Evolutionary conservation across 2,888 invertebrate species (phyloP).

Genomic region (Drosophila prolongata): DNA sequence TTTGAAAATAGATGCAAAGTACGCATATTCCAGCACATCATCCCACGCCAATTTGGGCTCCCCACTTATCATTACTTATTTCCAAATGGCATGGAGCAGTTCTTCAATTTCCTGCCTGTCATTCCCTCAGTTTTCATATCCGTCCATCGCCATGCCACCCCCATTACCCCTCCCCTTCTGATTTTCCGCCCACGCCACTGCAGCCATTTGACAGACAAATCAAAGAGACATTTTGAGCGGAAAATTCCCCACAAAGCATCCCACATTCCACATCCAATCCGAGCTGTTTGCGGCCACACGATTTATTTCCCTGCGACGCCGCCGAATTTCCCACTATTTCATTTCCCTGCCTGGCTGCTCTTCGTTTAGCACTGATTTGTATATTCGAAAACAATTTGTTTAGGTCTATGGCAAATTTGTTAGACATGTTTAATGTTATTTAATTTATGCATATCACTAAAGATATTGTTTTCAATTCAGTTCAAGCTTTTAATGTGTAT

Average conservation of each 20-base stretch:
- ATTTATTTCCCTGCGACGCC: conserved; percentile 19
- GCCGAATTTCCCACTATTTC: conserved; percentile 8
- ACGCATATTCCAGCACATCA: neutral
- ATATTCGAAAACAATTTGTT: conserved; percentile 4
- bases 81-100: conserved; percentile 22
- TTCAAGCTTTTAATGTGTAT: too few species aligned
- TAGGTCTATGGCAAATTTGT: neutral
- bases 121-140: conserved; percentile 34
- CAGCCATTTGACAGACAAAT: conserved; percentile 36
- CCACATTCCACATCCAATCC: conserved; percentile 37
- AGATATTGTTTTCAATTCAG: too few species aligned
- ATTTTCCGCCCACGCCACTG: neutral
- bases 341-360: neutral
- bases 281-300: conserved; percentile 1
- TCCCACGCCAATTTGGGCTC: neutral
- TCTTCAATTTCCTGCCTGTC: conserved; percentile 41
- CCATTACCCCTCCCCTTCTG: neutral
- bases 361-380: neutral
- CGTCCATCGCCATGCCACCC: conserved; percentile 3
- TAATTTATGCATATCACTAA: too few species aligned
- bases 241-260: conserved; percentile 35
- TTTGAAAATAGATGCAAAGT: neutral
- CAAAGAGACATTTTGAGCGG: conserved; percentile 48
- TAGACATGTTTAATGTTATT: neutral
- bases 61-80: conserved; percentile 39